Base-by-base conservation (phyloP, 2,113 vertebrate genomes). In the Coracopsis vasa region DNA sequence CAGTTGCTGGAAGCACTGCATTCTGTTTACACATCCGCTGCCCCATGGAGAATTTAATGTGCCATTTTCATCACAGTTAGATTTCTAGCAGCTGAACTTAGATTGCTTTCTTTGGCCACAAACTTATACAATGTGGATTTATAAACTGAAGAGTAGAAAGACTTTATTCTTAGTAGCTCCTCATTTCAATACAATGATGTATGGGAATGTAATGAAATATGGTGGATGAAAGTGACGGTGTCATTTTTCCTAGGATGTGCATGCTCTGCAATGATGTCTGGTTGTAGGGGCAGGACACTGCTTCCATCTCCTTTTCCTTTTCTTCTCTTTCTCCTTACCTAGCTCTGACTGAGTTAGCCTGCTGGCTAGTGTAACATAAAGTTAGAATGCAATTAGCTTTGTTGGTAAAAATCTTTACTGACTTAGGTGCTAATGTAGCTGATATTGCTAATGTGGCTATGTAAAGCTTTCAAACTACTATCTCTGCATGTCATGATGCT, bases 21-120 rank as follows among this genome's bases (percentile, higher is more conserved):
- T 92, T 93, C 56, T 65, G 39, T 93, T 95, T 92, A 88, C 69
- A 70, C 62, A 42, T 65, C 41, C 69, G 54, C 93, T 87, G 69
- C 23, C 35, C 60, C 62, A 10, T 25, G 41, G 42, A 88, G 82
- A 95, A 96, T 85, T 88, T 64, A 89, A 67, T 69, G 75, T 82
- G 75, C 39, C 54, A 45, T 94, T 97, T 95, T 53, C 79, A 90
- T 90, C 93, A 92, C 75, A 94, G 54, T 29, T 75, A 35, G 53
- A 60, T 86, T 93, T 91, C 72, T 56, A 85, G 86, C 58, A 88
- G 47, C 86, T 94, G 65, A 82, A 70, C 31, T 69, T 80, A 21
- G 29, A 47, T 73, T 95, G 17, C 24, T 87, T 94, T 61, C 51
- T 87, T 80, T 69, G 45, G n/a, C 31, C 44, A 83, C 60, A 69